Evolutionary conservation across 2,888 invertebrate species (phyloP), one percentile per base, ranked within the genome.

Genomic region (Schizotus pectinicornis): DNA sequence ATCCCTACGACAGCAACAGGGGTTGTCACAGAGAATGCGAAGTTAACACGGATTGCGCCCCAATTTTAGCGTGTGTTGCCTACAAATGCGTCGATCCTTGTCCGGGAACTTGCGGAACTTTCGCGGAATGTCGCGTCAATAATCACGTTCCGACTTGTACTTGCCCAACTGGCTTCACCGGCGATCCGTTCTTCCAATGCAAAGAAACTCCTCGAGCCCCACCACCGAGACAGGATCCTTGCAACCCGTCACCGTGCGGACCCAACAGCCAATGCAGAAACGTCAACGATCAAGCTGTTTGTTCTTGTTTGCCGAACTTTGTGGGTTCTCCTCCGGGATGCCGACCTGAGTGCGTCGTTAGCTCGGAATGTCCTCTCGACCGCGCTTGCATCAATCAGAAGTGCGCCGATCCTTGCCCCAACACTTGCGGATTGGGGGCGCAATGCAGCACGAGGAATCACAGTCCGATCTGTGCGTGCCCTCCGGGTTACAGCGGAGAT

Each of bases 31-130:
- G 89, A 47, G 93, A 94, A 79, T 94, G 94, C 74, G 92, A 92
- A 79, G 81, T 79, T 48, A 93, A 90, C 73, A 85, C 85, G 37
- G 93, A 94, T 64, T 94, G 94, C 70, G 79, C 84, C n/a, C 78
- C 84, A 0, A 83, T 84, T 58, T 81, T 90, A 61, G 88, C 92
- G 11, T 95, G 95, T 73, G 87, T 90, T 31, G 85, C 90, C 42
- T 91, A 86, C 71, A 92, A 93, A 79, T 95, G 95, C 73, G 83
- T 89, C 22, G 90, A 94, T 80, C 94, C 94, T 0, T 94, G 94
- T 70, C 88, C 88, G 0, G 90, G 90, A 64, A 90, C 91, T 12
- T 95, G 95, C 75, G 94, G 94, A 8, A 84, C 85, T 43, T 84
- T 88, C 64, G 92, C 94, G 6, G 86, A 90, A 71, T 94, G 94